Base-by-base conservation (phyloP, 2,113 vertebrate genomes). In the Coryphaenoides rupestris region DNA sequence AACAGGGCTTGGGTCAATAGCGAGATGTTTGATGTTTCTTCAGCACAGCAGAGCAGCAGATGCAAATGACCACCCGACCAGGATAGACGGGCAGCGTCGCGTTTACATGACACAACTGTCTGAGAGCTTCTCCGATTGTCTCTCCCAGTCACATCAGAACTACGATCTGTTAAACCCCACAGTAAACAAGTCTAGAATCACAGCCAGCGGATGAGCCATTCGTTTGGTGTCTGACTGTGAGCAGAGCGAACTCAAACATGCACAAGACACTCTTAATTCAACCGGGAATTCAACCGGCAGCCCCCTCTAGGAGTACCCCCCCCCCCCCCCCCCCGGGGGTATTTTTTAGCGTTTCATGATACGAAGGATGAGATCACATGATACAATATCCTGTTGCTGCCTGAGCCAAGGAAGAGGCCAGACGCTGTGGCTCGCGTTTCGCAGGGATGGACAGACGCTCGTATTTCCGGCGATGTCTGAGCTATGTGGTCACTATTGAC, bases 1-100 rank as follows among this genome's bases (percentile, higher is more conserved):
- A 40, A 40, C 13, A 10, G 33, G 33, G 7, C 9, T 40, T n/a
- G n/a, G 33, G 33, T 40, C 33, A 5, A 12, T 40, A 40, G 9
- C 33, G 33, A 40, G 33, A 40, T 9, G 33, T 40, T 40, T 6
- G 33, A 9, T 40, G 33, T 40, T 40, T 40, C 33, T 40, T 40
- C 33, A 40, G 13, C 33, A 10, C 33, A 40, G 7, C 33, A 40
- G 33, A 40, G 6, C 33, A 40, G 33, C 33, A 10, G 33, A 40
- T 40, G 13, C 33, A 40, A 1, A 40, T n/a, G n/a, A n/a, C n/a
- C n/a, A n/a, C n/a, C 33, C 33, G 13, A 40, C 33, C 33, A 40
- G 33, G 33, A 40, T 40, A 40, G 4, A 10, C 2, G 6, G 28
- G 47, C 10, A 45, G 65, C 66, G 49, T 65, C 69, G 68, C 77